phyloP scores from a whole-genome alignment of 2,888 invertebrate species.

The Lacanobia oleracea region DNA sequence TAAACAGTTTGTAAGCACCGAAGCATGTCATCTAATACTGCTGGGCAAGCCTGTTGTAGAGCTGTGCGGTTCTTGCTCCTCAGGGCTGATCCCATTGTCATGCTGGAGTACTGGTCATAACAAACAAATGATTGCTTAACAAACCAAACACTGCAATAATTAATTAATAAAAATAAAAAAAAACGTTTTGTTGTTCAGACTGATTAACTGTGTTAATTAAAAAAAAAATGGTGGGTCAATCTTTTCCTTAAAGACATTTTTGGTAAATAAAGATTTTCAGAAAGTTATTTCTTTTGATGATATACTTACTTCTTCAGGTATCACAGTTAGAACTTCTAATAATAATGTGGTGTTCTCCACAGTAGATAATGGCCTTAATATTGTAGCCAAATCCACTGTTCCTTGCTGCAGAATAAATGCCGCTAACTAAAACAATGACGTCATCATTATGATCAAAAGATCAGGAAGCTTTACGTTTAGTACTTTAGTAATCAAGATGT shows the following conservation, averaged over 20 bases:
- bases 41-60: constrained; percentile 83
- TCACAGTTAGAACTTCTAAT: constrained; percentile 95
- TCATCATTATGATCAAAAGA: neutral
- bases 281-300: neutral
- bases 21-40: constrained; percentile 86
- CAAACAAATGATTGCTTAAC: neutral
- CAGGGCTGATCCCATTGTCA: constrained; percentile 86
- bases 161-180: too few species aligned
- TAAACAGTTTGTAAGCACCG: constrained; percentile 82
- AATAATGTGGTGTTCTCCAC: constrained; percentile 88
- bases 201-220: too few species aligned
- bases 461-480: neutral
- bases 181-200: too few species aligned
- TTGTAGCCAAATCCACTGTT: constrained; percentile 93
- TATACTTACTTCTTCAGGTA: constrained; percentile 96
- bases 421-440: constrained; percentile 92
- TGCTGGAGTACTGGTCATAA: constrained; percentile 82
- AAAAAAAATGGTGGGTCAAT: too few species aligned
- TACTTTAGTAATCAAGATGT: too few species aligned
- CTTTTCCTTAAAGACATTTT: neutral
- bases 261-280: neutral
- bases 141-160: neutral
- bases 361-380: constrained; percentile 92
- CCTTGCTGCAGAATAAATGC: constrained; percentile 94
- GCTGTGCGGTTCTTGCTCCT: constrained; percentile 81